Evolutionary conservation across 2,797 vertebrate genomes (phyloP).

Genomic region (Lates japonicus): DNA sequence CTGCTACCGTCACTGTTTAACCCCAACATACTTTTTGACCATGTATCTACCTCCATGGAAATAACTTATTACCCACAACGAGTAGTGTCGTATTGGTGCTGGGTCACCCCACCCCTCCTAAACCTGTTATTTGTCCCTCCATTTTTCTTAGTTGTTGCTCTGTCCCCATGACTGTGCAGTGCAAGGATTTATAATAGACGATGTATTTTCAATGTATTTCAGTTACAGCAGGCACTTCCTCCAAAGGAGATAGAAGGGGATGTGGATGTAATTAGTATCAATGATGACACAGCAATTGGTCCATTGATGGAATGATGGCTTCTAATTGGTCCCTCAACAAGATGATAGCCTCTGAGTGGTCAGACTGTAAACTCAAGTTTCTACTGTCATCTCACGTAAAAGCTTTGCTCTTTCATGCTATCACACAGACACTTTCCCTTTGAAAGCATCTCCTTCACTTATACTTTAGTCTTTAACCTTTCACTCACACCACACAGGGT

Average conservation of each 20-base stretch:
- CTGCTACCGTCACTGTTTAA: not conserved
- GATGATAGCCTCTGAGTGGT: conserved; percentile 48
- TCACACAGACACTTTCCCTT: conserved; percentile 29
- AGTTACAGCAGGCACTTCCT: not conserved
- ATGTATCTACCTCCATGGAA: not conserved
- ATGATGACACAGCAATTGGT: conserved; percentile 15
- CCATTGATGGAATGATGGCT: conserved; percentile 30
- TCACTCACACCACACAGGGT: conserved; percentile 17
- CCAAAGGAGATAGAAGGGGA: not conserved
- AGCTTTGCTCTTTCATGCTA: conserved; percentile 44
- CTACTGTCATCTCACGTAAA: conserved; percentile 47
- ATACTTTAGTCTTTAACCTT: conserved; percentile 35
- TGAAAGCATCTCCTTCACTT: conserved; percentile 51
- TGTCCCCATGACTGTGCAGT: not conserved
- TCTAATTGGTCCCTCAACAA: conserved; percentile 55
- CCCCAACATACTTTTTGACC: not conserved
- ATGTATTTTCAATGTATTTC: not conserved
- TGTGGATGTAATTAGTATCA: conserved; percentile 25
- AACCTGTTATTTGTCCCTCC: not conserved
- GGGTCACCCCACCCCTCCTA: too few relatives aligned
- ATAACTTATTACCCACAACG: not conserved
- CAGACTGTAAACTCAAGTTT: conserved; percentile 21
- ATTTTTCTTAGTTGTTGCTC: not conserved
- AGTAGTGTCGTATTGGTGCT: too few relatives aligned
- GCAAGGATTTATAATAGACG: not conserved